phyloP scores from a whole-genome alignment of 2,888 invertebrate species.

The Lymantria monacha region DNA sequence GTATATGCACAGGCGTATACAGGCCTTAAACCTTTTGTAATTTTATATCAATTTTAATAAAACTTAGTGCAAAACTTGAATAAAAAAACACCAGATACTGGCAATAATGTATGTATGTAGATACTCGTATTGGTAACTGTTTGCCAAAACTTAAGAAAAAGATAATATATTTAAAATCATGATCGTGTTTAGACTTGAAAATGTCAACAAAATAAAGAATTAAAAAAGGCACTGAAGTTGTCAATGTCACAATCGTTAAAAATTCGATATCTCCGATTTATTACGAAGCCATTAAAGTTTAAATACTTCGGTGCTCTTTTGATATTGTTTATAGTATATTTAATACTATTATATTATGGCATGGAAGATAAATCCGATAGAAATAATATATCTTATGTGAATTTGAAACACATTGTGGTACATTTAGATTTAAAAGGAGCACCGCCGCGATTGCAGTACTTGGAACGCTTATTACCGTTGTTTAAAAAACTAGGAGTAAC shows the following conservation, averaged over 20 bases:
- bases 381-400: slow-evolving; percentile 8
- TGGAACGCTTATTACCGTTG: slow-evolving; percentile 83
- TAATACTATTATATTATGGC: neutral
- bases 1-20: too few relatives aligned
- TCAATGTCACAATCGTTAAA: neutral
- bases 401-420: slow-evolving; percentile 83
- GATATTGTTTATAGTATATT: neutral
- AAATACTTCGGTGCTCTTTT: neutral
- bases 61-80: too few relatives aligned
- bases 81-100: too few relatives aligned
- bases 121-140: too few relatives aligned
- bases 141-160: too few relatives aligned
- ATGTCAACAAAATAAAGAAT: too few relatives aligned
- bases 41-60: too few relatives aligned
- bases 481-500: slow-evolving; percentile 86
- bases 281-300: neutral
- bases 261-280: neutral
- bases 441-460: slow-evolving; percentile 86
- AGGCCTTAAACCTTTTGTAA: too few relatives aligned
- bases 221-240: too few relatives aligned
- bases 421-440: slow-evolving; percentile 92
- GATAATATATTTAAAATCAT: too few relatives aligned
- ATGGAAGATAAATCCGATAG: neutral
- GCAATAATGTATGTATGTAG: too few relatives aligned
- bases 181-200: too few relatives aligned